A percentile compares a stretch with the other conserved stretches of the same genome.
Evolutionary conservation across 64 coral and sea anemone species (phyloP).

Genomic region (Porites australiensis): DNA sequence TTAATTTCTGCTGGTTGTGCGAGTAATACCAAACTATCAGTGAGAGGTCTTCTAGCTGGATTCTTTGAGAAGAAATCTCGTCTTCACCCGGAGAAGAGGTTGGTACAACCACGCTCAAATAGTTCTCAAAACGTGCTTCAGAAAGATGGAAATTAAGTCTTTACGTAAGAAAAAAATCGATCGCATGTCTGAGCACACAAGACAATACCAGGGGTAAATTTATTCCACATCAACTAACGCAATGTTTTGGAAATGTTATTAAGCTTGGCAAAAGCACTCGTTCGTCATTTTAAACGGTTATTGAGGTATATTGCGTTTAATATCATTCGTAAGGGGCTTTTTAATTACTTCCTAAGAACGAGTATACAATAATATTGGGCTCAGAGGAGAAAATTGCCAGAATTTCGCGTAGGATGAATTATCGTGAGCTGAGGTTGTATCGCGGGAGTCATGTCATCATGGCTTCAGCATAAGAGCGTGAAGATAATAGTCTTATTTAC

Average conservation of each 20-base stretch:
- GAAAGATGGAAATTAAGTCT: neutral
- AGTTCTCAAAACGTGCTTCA: neutral
- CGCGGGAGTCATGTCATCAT: neutral
- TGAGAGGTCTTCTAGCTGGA: neutral
- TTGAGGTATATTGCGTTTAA: constrained; percentile 19
- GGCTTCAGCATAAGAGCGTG: constrained; percentile 10
- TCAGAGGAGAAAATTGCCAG: neutral
- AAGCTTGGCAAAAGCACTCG: constrained; percentile 32
- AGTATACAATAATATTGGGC: constrained; percentile 34
- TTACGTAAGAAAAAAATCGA: neutral
- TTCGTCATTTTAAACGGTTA: constrained; percentile 27
- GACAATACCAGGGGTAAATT: constrained; percentile 6
- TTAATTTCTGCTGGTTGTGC: constrained; percentile 23
- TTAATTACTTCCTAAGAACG: constrained; percentile 32
- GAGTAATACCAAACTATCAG: neutral
- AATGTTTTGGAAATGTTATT: constrained; percentile 46
- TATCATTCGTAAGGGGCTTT: constrained; percentile 27
- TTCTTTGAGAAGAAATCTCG: constrained; percentile 21
- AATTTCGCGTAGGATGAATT: constrained; percentile 10
- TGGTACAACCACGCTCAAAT: neutral
- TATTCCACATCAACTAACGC: constrained; percentile 9
- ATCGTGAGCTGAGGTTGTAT: neutral
- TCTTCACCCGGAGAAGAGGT: neutral
- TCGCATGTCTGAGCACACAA: neutral
- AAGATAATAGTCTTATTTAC: constrained; percentile 53